Conservation (phyloP, 2,797 vertebrate genomes). For the Lateolabrax maculatus region DNA sequence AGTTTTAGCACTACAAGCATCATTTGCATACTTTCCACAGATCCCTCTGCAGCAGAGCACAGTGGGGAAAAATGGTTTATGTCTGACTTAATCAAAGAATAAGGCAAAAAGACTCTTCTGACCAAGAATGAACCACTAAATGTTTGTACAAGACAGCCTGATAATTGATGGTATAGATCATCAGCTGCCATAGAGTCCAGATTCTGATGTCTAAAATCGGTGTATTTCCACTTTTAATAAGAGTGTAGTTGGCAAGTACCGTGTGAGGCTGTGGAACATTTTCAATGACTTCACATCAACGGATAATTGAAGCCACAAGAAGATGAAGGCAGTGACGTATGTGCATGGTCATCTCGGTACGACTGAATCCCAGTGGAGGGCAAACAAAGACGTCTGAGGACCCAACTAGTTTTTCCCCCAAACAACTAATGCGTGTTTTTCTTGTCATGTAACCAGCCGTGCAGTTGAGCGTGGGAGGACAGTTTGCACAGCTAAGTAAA, state of each 20-base stretch:
- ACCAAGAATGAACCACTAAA: background rate
- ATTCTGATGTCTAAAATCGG: background rate
- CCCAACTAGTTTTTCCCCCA: background rate
- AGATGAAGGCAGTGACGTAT: constrained; percentile 16
- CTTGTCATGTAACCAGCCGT: constrained; percentile 10
- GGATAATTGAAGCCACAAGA: constrained; percentile 40
- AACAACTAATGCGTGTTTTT: constrained; percentile 10
- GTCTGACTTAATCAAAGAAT: background rate
- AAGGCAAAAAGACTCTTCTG: background rate
- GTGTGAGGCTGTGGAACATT: constrained; percentile 36
- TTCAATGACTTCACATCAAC: constrained; percentile 25
- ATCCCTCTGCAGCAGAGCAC: background rate
- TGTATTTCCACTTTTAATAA: background rate
- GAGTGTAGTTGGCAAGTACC: background rate
- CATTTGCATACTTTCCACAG: too few relatives aligned
- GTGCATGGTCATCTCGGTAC: constrained; percentile 12
- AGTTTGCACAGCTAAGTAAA: constrained; percentile 57
- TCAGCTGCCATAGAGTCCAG: background rate
- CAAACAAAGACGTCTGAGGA: constrained; percentile 25
- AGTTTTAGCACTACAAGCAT: too few relatives aligned
- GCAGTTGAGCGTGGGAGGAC: constrained; percentile 48
- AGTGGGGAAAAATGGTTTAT: background rate
- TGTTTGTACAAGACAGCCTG: background rate
- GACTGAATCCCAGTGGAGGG: constrained; percentile 46
- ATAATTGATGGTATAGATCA: background rate